phyloP scores from a whole-genome alignment of 2,888 invertebrate genomes.

The Apoda limacodes region DNA sequence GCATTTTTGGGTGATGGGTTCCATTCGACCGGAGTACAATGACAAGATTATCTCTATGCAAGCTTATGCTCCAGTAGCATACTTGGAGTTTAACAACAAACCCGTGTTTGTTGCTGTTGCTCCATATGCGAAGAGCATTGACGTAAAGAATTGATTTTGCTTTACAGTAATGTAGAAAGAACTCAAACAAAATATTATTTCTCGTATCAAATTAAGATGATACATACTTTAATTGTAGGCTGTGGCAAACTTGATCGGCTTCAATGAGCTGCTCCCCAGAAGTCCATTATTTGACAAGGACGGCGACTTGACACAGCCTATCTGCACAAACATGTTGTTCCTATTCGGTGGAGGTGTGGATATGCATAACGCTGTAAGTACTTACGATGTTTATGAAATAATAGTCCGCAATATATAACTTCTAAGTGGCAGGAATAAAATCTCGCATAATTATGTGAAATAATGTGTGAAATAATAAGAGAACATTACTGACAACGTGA shows the following conservation, averaged over 20 bases:
- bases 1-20: slow-evolving; percentile 74
- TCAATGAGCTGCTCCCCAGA: slow-evolving; percentile 73
- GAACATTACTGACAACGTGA: too few relatives aligned
- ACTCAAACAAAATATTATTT: too few relatives aligned
- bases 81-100: slow-evolving; percentile 65
- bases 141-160: slow-evolving; percentile 34
- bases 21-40: slow-evolving; percentile 75
- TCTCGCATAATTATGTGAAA: too few relatives aligned
- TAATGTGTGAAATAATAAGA: too few relatives aligned
- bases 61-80: slow-evolving; percentile 78
- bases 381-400: too few relatives aligned
- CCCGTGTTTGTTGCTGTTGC: slow-evolving; percentile 55
- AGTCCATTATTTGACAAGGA: slow-evolving; percentile 63
- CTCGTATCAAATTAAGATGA: too few relatives aligned
- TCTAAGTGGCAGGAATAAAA: too few relatives aligned
- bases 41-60: slow-evolving; percentile 74
- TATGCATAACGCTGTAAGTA: slow-evolving; percentile 62
- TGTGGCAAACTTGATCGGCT: slow-evolving; percentile 42
- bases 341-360: slow-evolving; percentile 66
- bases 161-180: too few relatives aligned
- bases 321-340: slow-evolving; percentile 74
- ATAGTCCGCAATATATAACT: too few relatives aligned
- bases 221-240: too few relatives aligned
- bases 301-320: slow-evolving; percentile 48
- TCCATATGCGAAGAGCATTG: slow-evolving; percentile 42